Conservation (phyloP, 1,140 invertebrate species). For the Leptoteleia sp. region DNA sequence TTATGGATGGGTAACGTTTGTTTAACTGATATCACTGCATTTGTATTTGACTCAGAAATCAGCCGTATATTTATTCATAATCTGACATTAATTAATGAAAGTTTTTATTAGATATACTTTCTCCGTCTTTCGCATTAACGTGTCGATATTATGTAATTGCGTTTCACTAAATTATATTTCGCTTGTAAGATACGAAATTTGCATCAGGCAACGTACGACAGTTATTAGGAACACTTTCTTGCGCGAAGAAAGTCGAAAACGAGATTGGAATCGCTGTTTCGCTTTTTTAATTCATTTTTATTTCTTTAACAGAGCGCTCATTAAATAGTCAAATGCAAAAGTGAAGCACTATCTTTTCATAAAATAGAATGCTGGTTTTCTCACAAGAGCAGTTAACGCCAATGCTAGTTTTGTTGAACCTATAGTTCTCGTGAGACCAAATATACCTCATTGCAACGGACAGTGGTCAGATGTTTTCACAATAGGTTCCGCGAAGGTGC, state of each 20-base stretch:
- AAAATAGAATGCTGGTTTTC: conserved; percentile 56
- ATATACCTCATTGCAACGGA: conserved; percentile 78
- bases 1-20: too few species aligned
- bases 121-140: too few species aligned
- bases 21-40: too few species aligned
- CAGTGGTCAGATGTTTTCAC: conserved; percentile 80
- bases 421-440: conserved; percentile 68
- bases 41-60: too few species aligned
- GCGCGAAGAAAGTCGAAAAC: conserved; percentile 50
- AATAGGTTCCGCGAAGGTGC: conserved; percentile 77
- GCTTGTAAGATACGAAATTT: too few species aligned
- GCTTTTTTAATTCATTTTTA: conserved; percentile 28
- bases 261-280: conserved; percentile 41
- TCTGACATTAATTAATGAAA: too few species aligned
- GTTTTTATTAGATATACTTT: too few species aligned
- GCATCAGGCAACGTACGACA: too few species aligned
- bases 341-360: conserved; percentile 52
- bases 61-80: too few species aligned
- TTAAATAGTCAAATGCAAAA: conserved; percentile 51
- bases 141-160: too few species aligned
- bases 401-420: conserved; percentile 63
- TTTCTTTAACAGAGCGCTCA: conserved; percentile 17
- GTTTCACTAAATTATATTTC: too few species aligned
- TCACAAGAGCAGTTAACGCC: conserved; percentile 60
- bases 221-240: conserved; percentile 52